Conservation (phyloP, 2,888 invertebrate species). For the Yponomeuta malinellus region DNA sequence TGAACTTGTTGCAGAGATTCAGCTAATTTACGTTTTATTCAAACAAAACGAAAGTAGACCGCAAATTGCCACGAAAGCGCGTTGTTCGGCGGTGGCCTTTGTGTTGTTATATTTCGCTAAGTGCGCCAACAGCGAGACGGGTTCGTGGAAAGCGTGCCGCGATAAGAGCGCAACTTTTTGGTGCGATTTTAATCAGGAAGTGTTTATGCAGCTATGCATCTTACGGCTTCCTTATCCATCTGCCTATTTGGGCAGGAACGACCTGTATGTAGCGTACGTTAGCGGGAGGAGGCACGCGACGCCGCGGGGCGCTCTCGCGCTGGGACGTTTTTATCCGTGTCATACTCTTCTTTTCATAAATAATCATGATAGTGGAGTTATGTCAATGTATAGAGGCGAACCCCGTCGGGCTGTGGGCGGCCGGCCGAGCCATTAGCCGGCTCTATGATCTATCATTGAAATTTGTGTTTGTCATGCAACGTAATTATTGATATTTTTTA, state of each 20-base stretch:
- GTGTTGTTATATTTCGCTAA: background rate
- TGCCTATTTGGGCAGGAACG: background rate
- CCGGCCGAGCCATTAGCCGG: constrained; percentile 45
- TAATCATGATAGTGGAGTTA: constrained; percentile 61
- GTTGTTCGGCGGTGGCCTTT: constrained; percentile 7
- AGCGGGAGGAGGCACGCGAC: constrained; percentile 45
- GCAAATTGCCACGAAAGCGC: background rate
- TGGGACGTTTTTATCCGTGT: constrained; percentile 34
- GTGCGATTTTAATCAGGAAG: constrained; percentile 12
- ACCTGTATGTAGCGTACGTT: background rate
- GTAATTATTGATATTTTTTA: constrained; percentile 49
- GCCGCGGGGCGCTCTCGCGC: constrained; percentile 49
- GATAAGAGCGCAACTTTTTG: constrained; percentile 8
- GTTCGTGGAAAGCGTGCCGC: constrained; percentile 2
- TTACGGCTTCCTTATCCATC: background rate
- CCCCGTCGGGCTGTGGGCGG: constrained; percentile 45
- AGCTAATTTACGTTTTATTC: constrained; percentile 25
- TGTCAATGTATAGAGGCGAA: constrained; percentile 44
- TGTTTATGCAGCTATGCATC: constrained; percentile 10
- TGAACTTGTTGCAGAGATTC: constrained; percentile 24
- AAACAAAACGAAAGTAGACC: constrained; percentile 25
- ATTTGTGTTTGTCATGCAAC: constrained; percentile 64
- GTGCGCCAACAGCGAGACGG: constrained; percentile 5
- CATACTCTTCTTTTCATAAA: constrained; percentile 58
- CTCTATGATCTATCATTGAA: constrained; percentile 52